Base-by-base conservation (phyloP, 1,140 invertebrate species). In the Neotoxoptera formosana region DNA sequence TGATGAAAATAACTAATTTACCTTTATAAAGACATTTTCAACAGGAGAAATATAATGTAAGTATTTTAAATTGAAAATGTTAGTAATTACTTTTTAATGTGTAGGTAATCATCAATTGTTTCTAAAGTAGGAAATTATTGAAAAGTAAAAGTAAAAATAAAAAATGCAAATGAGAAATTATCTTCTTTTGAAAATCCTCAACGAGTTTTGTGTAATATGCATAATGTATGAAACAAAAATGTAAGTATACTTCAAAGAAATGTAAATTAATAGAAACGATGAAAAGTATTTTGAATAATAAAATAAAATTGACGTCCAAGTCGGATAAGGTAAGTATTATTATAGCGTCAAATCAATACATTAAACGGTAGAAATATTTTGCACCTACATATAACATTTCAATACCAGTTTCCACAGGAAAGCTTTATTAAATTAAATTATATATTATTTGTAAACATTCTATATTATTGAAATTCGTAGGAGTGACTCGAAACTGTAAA, bases 11-110 rank as follows among this genome's bases (percentile, higher is more conserved):
- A 89, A 53, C 20, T 36, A 56, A 53, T 51, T 51, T 51, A 88
- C 34, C 20, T 51, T 88, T 51, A 51, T 34, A 76, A 14, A 34
- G n/a, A 14, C 14, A 76, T 76, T 76, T 76, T 76, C 3, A 76
- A 76, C 60, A 76, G n/a, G n/a, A 34, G 20, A 88, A 21, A 87
- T 48, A 41, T 41, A 53, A 90, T 36, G 8, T 41, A 45, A 21
- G 23, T 34, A 20, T 60, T 60, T 60, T 90, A 45, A 90, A 60
- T 90, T 60, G 25, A 56, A 90, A 90, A 60, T 60, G 88, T 60
- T 60, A 11, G 87, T 89, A 51, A 53, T 89, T 89, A 89, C n/a
- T 88, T 89, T 53, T 89, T 89, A 89, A 89, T 53, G 48, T 34
- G 87, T 53, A 53, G 51, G 21, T 53, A 53, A 53, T 53, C 87